These are phyloP conservation scores for Peribatodes rhomboidaria DNA, from an alignment of 2,888 invertebrate species.

Conservation along the genomic window DNA sequence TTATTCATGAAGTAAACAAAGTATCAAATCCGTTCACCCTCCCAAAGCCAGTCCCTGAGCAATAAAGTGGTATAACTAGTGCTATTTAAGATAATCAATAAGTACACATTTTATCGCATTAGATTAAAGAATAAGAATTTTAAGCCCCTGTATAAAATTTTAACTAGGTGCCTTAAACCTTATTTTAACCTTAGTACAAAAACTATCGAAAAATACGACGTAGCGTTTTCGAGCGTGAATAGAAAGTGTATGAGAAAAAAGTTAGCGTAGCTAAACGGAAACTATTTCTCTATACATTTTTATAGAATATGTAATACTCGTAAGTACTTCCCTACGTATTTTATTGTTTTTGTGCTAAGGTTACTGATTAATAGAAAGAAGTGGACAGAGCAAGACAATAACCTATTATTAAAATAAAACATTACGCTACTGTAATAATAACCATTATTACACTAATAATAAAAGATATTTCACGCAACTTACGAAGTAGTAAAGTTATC, in stretches of 20 bases:
- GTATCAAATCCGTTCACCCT: constrained; percentile 38
- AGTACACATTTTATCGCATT: constrained; percentile 49
- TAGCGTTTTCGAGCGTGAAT: not conserved
- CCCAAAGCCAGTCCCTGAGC: constrained; percentile 65
- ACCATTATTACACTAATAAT: constrained; percentile 55
- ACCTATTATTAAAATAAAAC: constrained; percentile 25
- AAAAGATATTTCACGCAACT: constrained; percentile 74
- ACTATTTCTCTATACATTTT: too few relatives aligned
- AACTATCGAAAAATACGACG: not conserved
- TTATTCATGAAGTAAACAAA: not conserved
- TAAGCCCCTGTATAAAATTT: constrained; percentile 73
- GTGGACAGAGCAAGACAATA: constrained; percentile 76
- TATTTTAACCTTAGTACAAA: not conserved
- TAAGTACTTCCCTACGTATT: too few relatives aligned
- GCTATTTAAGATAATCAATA: constrained; percentile 53
- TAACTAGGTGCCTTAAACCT: constrained; percentile 3
- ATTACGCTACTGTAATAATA: constrained; percentile 33
- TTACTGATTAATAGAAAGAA: constrained; percentile 70
- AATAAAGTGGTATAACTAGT: constrained; percentile 62
- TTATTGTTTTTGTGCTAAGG: constrained; percentile 29
- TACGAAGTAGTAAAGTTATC: constrained; percentile 64
- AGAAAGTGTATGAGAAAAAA: not conserved
- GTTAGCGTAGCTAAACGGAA: too few relatives aligned
- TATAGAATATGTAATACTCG: too few relatives aligned
- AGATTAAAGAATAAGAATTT: constrained; percentile 59